Evolutionary conservation across 2,113 vertebrate genomes (phyloP).

Genomic region (Ctenodactylus gundi): DNA sequence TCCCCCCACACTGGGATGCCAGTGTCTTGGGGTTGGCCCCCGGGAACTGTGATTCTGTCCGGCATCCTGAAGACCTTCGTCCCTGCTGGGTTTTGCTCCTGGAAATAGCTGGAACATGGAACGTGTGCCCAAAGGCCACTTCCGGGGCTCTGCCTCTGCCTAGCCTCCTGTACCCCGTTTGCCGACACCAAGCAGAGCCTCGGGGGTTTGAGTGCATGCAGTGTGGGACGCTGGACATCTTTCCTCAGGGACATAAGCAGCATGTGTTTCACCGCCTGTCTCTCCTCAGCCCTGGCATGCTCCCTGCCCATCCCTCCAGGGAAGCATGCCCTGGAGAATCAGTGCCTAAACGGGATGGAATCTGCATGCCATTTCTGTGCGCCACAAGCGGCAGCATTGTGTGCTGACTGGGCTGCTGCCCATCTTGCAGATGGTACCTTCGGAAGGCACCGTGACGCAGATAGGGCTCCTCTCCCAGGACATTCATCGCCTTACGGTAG

Average conservation of each 20-base stretch:
- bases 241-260: neutral
- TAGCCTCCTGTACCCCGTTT: neutral
- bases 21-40: neutral
- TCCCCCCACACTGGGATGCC: neutral
- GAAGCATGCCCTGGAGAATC: neutral
- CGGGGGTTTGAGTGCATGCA: neutral
- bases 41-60: neutral
- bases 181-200: neutral
- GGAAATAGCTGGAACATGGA: neutral
- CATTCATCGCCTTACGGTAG: constrained; percentile 94
- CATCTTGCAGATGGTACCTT: constrained; percentile 92
- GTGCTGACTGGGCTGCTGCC: constrained; percentile 80
- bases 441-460: constrained; percentile 90
- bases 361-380: constrained; percentile 14
- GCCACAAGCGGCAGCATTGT: neutral
- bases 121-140: neutral
- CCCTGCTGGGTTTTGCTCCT: neutral
- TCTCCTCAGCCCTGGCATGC: neutral
- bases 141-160: neutral
- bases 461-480: constrained; percentile 94
- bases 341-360: neutral
- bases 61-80: neutral
- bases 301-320: neutral
- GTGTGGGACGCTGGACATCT: neutral
- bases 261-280: neutral